Conservation (phyloP, 2,797 vertebrate species). For the Sebastes miniatus region DNA sequence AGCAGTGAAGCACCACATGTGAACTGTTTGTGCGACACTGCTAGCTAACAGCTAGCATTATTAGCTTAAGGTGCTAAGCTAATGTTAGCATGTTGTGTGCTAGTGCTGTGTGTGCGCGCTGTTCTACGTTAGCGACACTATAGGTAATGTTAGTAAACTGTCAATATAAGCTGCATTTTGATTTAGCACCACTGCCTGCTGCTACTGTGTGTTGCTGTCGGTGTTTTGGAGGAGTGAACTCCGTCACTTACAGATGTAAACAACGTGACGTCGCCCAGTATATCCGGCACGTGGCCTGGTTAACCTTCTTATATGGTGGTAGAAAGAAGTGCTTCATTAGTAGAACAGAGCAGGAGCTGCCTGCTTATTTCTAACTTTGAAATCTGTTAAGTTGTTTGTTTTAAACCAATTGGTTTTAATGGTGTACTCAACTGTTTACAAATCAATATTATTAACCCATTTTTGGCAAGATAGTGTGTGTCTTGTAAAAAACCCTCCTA, state of each 20-base stretch:
- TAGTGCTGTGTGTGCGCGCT: neutral
- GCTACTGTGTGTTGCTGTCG: neutral
- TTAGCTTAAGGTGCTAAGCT: neutral
- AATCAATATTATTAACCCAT: neutral
- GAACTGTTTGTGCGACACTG: conserved; percentile 41
- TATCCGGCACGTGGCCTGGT: conserved; percentile 66
- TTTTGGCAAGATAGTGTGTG: neutral
- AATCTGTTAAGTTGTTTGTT: neutral
- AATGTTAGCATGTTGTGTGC: conserved; percentile 6
- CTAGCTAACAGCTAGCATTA: conserved; percentile 18
- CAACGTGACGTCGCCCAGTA: conserved; percentile 76
- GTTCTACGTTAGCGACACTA: neutral
- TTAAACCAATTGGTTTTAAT: neutral
- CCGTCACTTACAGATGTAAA: conserved; percentile 77
- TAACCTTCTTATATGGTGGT: conserved; percentile 23
- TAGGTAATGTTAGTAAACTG: neutral
- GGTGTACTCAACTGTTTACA: neutral
- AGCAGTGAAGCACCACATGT: conserved; percentile 54
- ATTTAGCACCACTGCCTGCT: neutral
- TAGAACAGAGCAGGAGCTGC: neutral
- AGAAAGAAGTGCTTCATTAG: neutral
- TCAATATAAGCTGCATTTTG: neutral
- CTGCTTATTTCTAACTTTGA: no score
- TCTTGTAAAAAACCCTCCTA: neutral
- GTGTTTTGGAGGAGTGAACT: conserved; percentile 32